A percentile compares a stretch with the other conserved stretches of the same genome.
phyloP scores from a whole-genome alignment of 1,140 invertebrate species.

The Glossosoma conforme region DNA sequence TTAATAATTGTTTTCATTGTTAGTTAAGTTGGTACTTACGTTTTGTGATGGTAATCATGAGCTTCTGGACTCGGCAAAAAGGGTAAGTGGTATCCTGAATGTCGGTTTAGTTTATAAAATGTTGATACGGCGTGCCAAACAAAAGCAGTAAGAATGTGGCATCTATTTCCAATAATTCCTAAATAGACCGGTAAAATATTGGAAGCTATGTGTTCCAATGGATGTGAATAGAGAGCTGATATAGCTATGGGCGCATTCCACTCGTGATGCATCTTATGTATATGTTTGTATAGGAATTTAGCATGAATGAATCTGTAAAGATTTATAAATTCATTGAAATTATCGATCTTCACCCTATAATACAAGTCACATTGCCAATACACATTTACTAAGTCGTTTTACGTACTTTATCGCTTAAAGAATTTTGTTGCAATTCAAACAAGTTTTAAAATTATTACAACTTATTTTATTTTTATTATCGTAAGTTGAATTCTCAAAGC shows the following conservation, averaged over 20 bases:
- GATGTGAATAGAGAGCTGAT: slow-evolving; percentile 81
- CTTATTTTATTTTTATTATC: too few species aligned
- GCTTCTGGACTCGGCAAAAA: slow-evolving; percentile 83
- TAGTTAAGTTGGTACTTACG: slow-evolving; percentile 60
- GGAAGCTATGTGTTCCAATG: slow-evolving; percentile 78
- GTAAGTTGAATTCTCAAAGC: too few species aligned
- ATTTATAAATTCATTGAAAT: too few species aligned
- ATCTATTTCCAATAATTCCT: slow-evolving; percentile 74
- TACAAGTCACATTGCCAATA: too few species aligned
- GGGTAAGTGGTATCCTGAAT: slow-evolving; percentile 85
- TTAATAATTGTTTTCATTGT: too few species aligned
- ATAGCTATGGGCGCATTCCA: slow-evolving; percentile 82
- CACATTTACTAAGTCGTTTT: too few species aligned
- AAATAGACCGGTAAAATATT: slow-evolving; percentile 75
- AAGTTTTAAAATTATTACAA: too few species aligned
- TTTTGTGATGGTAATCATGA: slow-evolving; percentile 86
- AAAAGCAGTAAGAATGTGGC: slow-evolving; percentile 76
- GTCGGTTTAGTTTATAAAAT: slow-evolving; percentile 75
- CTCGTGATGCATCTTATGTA: slow-evolving; percentile 83
- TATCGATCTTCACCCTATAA: too few species aligned
- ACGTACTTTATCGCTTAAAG: too few species aligned
- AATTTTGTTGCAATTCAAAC: too few species aligned
- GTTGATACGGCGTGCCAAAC: slow-evolving; percentile 78
- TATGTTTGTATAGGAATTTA: slow-evolving; percentile 69
- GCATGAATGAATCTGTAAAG: slow-evolving; percentile 66